Percentiles rank a stretch among this genome's conserved stretches.
phyloP scores from a whole-genome alignment of 2,113 vertebrate genomes.

The Phylloscopus whistleri region DNA sequence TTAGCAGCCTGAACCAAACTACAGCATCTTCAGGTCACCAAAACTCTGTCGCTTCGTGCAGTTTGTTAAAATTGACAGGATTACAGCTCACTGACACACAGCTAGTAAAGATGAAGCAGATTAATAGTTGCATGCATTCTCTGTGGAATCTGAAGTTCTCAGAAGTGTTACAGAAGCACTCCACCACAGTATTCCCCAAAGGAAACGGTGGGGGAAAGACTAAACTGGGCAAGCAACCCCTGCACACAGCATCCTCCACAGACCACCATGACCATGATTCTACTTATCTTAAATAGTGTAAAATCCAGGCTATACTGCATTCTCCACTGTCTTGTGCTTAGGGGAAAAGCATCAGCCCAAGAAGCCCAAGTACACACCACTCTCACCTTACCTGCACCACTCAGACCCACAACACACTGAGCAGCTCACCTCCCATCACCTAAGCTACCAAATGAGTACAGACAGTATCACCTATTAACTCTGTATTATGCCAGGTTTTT shows the following conservation, averaged over 20 bases:
- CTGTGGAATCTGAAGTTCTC: neutral
- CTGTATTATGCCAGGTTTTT: neutral
- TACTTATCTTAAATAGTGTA: neutral
- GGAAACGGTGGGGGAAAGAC: neutral
- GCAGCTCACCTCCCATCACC: neutral
- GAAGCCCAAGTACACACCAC: neutral
- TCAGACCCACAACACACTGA: neutral
- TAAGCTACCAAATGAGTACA: neutral
- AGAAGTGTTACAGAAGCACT: neutral
- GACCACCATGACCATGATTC: neutral
- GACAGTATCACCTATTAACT: neutral
- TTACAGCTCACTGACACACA: neutral
- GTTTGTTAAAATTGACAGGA: neutral
- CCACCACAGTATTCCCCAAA: neutral
- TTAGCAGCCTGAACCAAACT: neutral
- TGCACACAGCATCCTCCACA: neutral
- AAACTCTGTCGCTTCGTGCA: neutral
- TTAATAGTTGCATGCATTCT: neutral
- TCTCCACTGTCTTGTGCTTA: neutral
- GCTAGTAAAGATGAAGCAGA: neutral
- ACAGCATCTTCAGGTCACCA: neutral
- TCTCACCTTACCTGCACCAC: neutral
- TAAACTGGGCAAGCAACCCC: neutral
- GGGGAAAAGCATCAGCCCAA: neutral
- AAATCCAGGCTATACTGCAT: neutral